Base-by-base conservation (phyloP, 2,113 vertebrate genomes). In the Coreoperca whiteheadi region DNA sequence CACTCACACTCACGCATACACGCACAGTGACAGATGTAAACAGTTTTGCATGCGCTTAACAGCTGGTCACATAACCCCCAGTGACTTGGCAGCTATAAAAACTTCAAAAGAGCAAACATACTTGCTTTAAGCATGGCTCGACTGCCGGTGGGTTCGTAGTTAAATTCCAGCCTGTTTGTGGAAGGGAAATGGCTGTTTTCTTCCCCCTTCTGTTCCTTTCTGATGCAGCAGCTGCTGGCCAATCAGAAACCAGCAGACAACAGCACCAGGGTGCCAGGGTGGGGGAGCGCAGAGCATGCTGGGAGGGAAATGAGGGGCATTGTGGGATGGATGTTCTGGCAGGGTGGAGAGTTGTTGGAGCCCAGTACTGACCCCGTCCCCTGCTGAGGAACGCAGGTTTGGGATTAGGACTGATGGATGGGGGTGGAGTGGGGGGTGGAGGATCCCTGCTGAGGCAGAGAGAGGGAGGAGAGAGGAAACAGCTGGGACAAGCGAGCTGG, bases 271-370 rank as follows among this genome's bases (percentile, higher is more conserved):
- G 88, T 88, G 89, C 84, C 80, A 77, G 83, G 84, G 86, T 60
- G 74, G 74, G 75, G 37, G 75, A 85, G 78, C 50, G 34, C 74
- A 68, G 54, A 54, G 83, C 90, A 81, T 81, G 91, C 92, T 92
- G 91, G 85, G 85, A 88, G 83, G 90, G 92, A 93, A 93, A 91
- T 88, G 84, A 89, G 90, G 84, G 88, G 74, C 87, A 93, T 92
- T 91, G 92, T 91, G 81, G 87, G 77, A 92, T 88, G 84, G 89
- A 90, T 94, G 91, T 90, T 89, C 76, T 86, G 82, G 79, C 88
- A 82, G 88, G 88, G 81, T 66, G 84, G 87, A 86, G 77, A 84
- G 87, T 87, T 82, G 89, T 87, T 53, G 81, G 82, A 81, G 82
- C 72, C 60, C 82, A 48, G 56, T 70, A 82, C 84, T 54, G 75